A percentile compares a stretch with the other conserved stretches of the same genome.
Conservation (phyloP, 2,888 invertebrate genomes). For the Trissonchulus latispiculum region DNA sequence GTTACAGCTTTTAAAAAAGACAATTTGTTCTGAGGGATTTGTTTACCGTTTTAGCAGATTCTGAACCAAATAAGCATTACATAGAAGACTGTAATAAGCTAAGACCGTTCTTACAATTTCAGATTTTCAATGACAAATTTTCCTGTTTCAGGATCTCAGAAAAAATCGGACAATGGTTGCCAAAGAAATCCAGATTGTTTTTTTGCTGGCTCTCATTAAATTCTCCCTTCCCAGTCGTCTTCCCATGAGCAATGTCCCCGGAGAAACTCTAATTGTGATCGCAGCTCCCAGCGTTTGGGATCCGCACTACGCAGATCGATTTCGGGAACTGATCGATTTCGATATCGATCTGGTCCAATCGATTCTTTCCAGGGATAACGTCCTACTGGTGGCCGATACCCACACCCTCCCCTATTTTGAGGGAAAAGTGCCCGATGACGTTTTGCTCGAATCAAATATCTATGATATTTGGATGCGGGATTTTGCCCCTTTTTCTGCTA, state of each 20-base stretch:
- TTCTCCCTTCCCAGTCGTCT: too few species aligned
- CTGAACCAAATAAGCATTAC: too few species aligned
- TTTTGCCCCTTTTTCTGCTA: conserved; percentile 12
- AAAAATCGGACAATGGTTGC: too few species aligned
- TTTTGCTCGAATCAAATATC: conserved; percentile 28
- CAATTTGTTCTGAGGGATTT: too few species aligned
- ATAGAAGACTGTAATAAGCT: not conserved
- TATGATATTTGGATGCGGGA: conserved; percentile 30
- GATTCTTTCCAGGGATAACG: conserved; percentile 32
- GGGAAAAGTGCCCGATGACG: conserved; percentile 28
- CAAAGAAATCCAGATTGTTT: too few species aligned
- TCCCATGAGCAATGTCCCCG: conserved; percentile 1
- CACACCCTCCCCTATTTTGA: conserved; percentile 28
- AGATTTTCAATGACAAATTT: too few species aligned
- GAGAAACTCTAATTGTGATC: conserved; percentile 28
- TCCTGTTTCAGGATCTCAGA: too few species aligned
- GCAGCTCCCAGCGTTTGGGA: conserved; percentile 35
- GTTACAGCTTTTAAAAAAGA: too few species aligned
- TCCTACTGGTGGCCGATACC: conserved; percentile 32
- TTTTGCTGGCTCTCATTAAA: too few species aligned
- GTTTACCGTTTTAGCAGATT: too few species aligned
- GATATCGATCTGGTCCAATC: conserved; percentile 31
- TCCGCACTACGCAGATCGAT: conserved; percentile 29
- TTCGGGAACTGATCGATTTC: conserved; percentile 31
- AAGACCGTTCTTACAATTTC: too few species aligned